Evolutionary conservation across 2,797 vertebrate genomes (phyloP), one percentile per base, ranked within the genome.

Genomic region (Buceros bicornis): DNA sequence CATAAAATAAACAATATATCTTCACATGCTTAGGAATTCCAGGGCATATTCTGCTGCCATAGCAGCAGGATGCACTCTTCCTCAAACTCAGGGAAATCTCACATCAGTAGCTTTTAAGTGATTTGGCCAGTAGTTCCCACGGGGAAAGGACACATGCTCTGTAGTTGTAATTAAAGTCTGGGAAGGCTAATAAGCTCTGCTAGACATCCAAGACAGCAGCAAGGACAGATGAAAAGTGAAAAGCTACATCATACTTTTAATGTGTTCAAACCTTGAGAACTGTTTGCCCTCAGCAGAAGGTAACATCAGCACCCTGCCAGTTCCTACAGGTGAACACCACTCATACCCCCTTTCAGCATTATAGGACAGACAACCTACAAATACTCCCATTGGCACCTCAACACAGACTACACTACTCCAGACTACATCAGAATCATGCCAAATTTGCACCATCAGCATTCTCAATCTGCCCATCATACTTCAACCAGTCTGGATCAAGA

Each of bases 91-190:
- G 16, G 31, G 15, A 15, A 65, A 35, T 43, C n/a, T 61, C n/a
- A 31, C 10, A 16, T 33, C 11, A 83, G 28, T 10, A 61, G 58
- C 22, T 87, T 66, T 45, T 50, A 50, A 78, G 20, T 16, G 4
- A 70, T 60, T 83, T 62, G 50, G 11, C 14, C 25, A 50, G 14
- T 8, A 54, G 37, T 26, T 54, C 43, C 26, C 42, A 0, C 1
- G 17, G 6, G 2, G 17, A 61, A 35, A 77, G 5, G 2, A n/a
- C 4, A 58, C 0, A 0, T 5, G 7, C 51, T 81, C 66, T 18
- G 9, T n/a, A 51, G 28, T 31, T 35, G 6, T 22, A 87, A 69
- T 28, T 70, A 2, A 78, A 83, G 13, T 28, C 8, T 47, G 3
- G 13, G 5, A 35, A 1, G 4, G 5, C 35, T 37, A n/a, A 35